These are phyloP conservation scores for Scatophagus argus DNA, from an alignment of 2,113 vertebrate genomes.

Conservation along the genomic window DNA sequence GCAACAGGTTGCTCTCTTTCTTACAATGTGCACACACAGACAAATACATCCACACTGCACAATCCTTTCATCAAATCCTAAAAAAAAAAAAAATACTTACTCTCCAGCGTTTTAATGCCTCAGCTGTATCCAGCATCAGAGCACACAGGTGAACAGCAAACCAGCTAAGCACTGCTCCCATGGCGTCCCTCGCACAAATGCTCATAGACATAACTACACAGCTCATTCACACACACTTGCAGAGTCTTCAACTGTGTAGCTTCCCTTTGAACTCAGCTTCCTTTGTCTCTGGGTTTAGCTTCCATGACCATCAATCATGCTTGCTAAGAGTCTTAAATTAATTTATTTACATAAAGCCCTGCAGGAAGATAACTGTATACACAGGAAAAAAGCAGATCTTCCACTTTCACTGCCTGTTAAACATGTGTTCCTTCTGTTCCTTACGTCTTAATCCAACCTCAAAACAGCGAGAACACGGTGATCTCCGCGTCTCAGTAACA, in stretches of 20 bases:
- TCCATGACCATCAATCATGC: background rate
- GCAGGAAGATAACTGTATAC: background rate
- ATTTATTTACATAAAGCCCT: background rate
- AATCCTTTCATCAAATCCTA: background rate
- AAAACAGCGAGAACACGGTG: conserved; percentile 50
- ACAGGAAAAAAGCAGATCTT: background rate
- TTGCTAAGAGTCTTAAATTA: conserved; percentile 17
- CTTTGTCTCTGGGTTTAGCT: conserved; percentile 22
- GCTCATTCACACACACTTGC: background rate
- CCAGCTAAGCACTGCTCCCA: conserved; percentile 75
- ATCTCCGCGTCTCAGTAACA: conserved; percentile 58
- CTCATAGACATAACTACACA: conserved; percentile 7
- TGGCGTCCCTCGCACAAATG: conserved; percentile 22
- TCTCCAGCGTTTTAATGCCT: conserved; percentile 35
- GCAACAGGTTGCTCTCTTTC: background rate
- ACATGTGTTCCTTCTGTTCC: background rate
- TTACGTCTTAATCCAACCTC: conserved; percentile 54
- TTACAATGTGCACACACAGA: background rate
- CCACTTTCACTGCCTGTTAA: background rate
- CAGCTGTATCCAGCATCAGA: conserved; percentile 43
- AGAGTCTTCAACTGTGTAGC: background rate
- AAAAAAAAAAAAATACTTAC: conserved; percentile 57
- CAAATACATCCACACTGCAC: background rate
- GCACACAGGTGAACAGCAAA: conserved; percentile 38
- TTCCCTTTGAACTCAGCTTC: background rate